Conservation (phyloP, 1,140 invertebrate species). For the Antheraea mylitta region DNA sequence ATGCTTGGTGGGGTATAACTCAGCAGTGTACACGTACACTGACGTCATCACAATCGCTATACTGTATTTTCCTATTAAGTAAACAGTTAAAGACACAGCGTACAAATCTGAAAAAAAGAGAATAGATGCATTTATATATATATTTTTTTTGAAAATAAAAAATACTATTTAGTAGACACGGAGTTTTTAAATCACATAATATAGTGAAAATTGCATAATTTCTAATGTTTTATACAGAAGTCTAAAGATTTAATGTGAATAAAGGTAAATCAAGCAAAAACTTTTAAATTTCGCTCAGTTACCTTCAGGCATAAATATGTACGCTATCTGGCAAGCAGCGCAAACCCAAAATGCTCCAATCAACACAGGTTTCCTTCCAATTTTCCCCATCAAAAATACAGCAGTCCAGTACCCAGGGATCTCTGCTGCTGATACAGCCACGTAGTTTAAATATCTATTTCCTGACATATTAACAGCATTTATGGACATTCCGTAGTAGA, state of each 20-base stretch:
- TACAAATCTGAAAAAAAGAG: slow-evolving; percentile 11
- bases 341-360: slow-evolving; percentile 33
- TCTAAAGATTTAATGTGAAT: too few relatives aligned
- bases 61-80: slow-evolving; percentile 86
- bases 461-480: slow-evolving; percentile 87
- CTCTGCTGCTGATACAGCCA: slow-evolving; percentile 82
- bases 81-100: slow-evolving; percentile 49
- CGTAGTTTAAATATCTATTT: slow-evolving; percentile 85
- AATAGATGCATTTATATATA: too few relatives aligned
- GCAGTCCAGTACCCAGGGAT: slow-evolving; percentile 84
- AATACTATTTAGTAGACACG: too few relatives aligned
- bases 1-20: slow-evolving; percentile 85
- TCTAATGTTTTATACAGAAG: too few relatives aligned
- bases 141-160: too few relatives aligned
- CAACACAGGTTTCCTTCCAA: slow-evolving; percentile 82
- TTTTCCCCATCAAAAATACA: slow-evolving; percentile 79
- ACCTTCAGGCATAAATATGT: slow-evolving; percentile 26
- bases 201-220: too few relatives aligned
- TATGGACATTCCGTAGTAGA: slow-evolving; percentile 90
- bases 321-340: slow-evolving; percentile 58
- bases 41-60: slow-evolving; percentile 84
- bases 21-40: slow-evolving; percentile 84
- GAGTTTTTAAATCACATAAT: too few relatives aligned
- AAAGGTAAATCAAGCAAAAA: too few relatives aligned
- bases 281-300: slow-evolving; percentile 8